Conservation (phyloP, 2,797 vertebrate genomes). For the Paratrypauchen microcephalus region DNA sequence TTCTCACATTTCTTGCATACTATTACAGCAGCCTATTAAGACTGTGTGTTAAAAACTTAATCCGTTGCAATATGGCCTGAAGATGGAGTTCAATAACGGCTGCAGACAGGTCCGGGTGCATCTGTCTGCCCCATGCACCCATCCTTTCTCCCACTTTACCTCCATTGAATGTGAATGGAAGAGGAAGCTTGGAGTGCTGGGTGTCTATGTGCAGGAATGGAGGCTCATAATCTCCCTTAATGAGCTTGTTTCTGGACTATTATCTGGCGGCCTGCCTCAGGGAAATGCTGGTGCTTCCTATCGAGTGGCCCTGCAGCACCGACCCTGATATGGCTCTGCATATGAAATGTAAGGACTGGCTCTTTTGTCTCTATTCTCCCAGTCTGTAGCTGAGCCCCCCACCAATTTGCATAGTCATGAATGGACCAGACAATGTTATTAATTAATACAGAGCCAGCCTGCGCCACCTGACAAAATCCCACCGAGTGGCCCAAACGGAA, state of each 20-base stretch:
- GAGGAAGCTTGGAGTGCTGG: conserved; percentile 70
- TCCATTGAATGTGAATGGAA: conserved; percentile 69
- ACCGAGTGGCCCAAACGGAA: conserved; percentile 74
- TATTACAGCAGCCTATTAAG: conserved; percentile 58
- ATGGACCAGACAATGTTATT: conserved; percentile 77
- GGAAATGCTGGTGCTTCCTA: conserved; percentile 75
- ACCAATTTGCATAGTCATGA: conserved; percentile 78
- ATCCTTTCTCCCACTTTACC: conserved; percentile 70
- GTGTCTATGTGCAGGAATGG: conserved; percentile 74
- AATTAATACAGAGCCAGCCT: conserved; percentile 80
- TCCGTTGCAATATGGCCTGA: conserved; percentile 64
- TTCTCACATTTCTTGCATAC: conserved; percentile 64
- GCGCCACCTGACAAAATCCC: conserved; percentile 76
- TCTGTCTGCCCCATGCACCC: conserved; percentile 63
- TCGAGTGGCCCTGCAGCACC: conserved; percentile 71
- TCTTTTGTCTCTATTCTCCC: conserved; percentile 78
- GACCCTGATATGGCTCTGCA: conserved; percentile 78
- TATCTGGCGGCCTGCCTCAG: conserved; percentile 67
- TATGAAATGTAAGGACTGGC: conserved; percentile 76
- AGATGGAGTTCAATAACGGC: conserved; percentile 59
- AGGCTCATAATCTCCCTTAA: conserved; percentile 78
- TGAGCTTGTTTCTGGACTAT: conserved; percentile 79
- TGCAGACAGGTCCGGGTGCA: conserved; percentile 69
- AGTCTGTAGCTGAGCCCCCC: conserved; percentile 63
- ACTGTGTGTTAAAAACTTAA: conserved; percentile 50